phyloP scores from a whole-genome alignment of 2,113 vertebrate genomes.

The Tonatia bakeri region DNA sequence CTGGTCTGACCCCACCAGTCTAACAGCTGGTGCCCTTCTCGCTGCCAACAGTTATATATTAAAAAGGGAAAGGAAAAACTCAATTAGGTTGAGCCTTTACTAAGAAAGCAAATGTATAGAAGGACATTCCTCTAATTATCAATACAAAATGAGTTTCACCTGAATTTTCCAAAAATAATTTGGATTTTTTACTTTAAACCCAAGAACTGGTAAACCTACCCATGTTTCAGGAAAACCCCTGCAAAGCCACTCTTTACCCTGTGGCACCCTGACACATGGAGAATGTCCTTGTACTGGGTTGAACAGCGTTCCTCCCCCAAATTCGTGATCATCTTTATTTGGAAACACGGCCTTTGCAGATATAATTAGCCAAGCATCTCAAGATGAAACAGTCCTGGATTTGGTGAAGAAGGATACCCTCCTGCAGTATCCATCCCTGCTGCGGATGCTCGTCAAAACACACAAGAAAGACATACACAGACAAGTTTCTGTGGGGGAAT shows the following conservation, averaged over 20 bases:
- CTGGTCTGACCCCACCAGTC: no score
- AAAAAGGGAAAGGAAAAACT: no score
- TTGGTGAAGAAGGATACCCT: no score
- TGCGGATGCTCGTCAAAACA: no score
- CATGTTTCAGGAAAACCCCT: neutral
- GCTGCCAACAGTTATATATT: no score
- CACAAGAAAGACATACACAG: no score
- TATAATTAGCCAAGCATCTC: neutral
- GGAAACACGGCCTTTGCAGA: neutral
- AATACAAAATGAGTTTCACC: neutral
- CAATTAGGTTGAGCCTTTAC: no score
- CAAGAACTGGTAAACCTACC: neutral
- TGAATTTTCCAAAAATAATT: neutral
- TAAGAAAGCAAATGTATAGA: neutral
- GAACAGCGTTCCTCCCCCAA: neutral
- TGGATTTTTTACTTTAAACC: neutral
- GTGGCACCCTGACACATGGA: neutral
- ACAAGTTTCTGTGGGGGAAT: no score
- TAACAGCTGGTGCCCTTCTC: no score
- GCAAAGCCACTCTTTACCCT: neutral
- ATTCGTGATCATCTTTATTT: neutral
- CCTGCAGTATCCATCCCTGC: no score
- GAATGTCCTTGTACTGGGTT: neutral
- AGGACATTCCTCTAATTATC: neutral
- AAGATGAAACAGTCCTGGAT: neutral